A percentile compares a stretch with the other conserved stretches of the same genome.
Evolutionary conservation across 1,140 invertebrate genomes (phyloP).

Genomic region (Drosophila chauvacae): DNA sequence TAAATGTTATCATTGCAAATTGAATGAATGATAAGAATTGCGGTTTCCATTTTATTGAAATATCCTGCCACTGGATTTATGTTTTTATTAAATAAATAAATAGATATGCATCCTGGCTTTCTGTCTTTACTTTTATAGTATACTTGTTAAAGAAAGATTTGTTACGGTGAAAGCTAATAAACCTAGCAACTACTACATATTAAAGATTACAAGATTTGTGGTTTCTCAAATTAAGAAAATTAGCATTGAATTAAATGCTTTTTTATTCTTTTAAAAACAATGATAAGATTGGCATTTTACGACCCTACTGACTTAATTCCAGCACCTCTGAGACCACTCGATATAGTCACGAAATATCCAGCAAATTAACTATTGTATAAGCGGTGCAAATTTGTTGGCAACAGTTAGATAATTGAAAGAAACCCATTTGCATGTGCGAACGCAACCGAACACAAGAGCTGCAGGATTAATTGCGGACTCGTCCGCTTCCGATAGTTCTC

Average conservation of each 20-base stretch:
- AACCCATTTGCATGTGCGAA: slow-evolving; percentile 49
- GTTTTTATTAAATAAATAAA: too few species aligned
- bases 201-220: background rate
- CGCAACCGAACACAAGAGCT: slow-evolving; percentile 43
- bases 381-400: slow-evolving; percentile 42
- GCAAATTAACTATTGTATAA: slow-evolving; percentile 46
- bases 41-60: background rate
- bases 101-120: too few species aligned
- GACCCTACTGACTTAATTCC: slow-evolving; percentile 10
- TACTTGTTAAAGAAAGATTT: too few species aligned
- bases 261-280: background rate
- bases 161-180: too few species aligned
- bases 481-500: slow-evolving; percentile 51
- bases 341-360: slow-evolving; percentile 22
- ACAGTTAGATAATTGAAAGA: slow-evolving; percentile 48
- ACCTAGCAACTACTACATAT: background rate
- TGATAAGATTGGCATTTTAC: background rate
- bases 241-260: background rate
- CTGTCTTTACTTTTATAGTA: too few species aligned
- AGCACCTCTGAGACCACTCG: background rate
- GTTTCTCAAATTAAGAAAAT: background rate
- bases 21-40: too few species aligned
- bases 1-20: too few species aligned
- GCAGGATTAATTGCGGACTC: slow-evolving; percentile 46
- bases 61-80: background rate